Evolutionary conservation across 1,140 invertebrate species (phyloP), one percentile per base, ranked within the genome.

Genomic region (Augochlora pura): DNA sequence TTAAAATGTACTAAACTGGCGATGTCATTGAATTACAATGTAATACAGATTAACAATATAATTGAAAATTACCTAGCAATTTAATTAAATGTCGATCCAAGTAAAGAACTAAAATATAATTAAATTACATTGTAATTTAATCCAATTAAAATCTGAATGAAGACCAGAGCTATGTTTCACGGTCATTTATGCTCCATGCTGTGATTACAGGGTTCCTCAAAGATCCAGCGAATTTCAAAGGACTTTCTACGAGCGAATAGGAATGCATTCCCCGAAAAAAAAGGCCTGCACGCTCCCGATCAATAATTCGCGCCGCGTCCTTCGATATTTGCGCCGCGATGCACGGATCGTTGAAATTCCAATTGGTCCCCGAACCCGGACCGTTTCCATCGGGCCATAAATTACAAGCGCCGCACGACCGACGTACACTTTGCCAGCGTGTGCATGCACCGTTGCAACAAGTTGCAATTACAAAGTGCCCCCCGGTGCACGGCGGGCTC

Each of bases 381-480:
- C 39, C 16, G 25, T 27, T 27, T 68, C 42, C 18, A 32, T 70
- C n/a, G n/a, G 63, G 59, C 70, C 63, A 79, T 79, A 79, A 79
- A 79, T 79, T 79, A 66, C 77, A 39, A 5, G 62, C 52, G 73
- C 63, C 77, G 25, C 38, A 49, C n/a, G 39, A 66, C 63, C 27
- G 67, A 67, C 73, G 27, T 23, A 60, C 72, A 25, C 57, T 49
- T 23, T 60, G 38, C 70, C 38, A 21, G 62, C 70, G 39, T 72
- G 77, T 32, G 62, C 70, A 38, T 72, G 77, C 46, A 67, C 27
- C 64, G 71, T n/a, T 54, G 78, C 78, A 80, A 80, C 78, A 80
- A 80, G 72, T 80, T 75, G 78, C 78, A 80, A 80, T 80, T 80
- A 80, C 52, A 63, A 79, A 73, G 60, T 74, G 70, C 77, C 69